Evolutionary conservation across 2,888 invertebrate genomes (phyloP).

Genomic region (Portevinia maculata): DNA sequence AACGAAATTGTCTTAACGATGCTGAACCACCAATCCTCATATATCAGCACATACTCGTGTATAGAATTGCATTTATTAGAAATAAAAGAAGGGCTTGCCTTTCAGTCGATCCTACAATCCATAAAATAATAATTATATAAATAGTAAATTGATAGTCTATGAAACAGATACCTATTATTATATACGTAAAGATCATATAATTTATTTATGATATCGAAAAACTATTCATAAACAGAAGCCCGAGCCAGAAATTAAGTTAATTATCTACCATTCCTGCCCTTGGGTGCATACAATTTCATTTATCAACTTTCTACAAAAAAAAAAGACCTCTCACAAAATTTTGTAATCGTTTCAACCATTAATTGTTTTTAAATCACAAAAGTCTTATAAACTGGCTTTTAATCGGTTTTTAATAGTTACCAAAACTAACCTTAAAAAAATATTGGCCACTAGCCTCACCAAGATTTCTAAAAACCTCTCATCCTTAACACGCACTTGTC

Average conservation of each 20-base stretch:
- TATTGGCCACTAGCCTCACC: constrained; percentile 25
- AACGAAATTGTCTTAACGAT: too few relatives aligned
- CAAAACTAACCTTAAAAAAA: constrained; percentile 32
- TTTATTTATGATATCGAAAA: constrained; percentile 17
- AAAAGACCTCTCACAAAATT: constrained; percentile 54
- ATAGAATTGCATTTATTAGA: neutral
- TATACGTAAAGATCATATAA: constrained; percentile 45
- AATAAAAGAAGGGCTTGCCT: neutral
- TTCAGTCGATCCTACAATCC: neutral
- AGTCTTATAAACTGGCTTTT: constrained; percentile 59
- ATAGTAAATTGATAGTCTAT: constrained; percentile 50
- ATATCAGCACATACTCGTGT: neutral
- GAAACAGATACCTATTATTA: constrained; percentile 41
- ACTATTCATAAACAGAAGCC: constrained; percentile 68
- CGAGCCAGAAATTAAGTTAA: constrained; percentile 63
- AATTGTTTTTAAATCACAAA: constrained; percentile 73
- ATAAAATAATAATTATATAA: constrained; percentile 24
- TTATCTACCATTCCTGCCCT: constrained; percentile 51
- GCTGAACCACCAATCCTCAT: neutral
- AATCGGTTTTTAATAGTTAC: constrained; percentile 74
- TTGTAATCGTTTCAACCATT: constrained; percentile 65
- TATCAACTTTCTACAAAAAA: constrained; percentile 65
- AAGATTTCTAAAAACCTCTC: constrained; percentile 40
- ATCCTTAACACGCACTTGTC: constrained; percentile 69
- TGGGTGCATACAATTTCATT: constrained; percentile 64